Evolutionary conservation across 2,888 invertebrate species (phyloP).

Genomic region (Perizoma flavofasciatum): DNA sequence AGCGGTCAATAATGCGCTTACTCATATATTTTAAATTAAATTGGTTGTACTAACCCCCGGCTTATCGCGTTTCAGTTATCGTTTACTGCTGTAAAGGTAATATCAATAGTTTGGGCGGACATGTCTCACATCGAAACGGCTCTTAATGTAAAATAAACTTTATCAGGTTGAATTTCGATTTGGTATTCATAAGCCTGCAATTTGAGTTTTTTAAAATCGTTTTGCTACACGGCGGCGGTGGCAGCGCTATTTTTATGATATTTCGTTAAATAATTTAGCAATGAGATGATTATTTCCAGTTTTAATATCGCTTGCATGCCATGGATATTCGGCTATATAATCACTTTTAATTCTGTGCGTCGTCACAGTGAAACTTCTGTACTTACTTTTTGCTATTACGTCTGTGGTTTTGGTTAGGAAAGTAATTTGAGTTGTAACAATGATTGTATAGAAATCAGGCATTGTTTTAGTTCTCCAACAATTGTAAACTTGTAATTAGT

Average conservation of each 20-base stretch:
- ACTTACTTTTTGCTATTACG: background rate
- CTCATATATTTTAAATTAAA: constrained; percentile 59
- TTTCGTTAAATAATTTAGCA: no score
- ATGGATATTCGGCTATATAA: no score
- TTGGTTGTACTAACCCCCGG: constrained; percentile 55
- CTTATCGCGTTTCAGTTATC: constrained; percentile 56
- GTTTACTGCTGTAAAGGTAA: constrained; percentile 57
- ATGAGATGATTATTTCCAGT: no score
- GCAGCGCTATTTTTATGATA: no score
- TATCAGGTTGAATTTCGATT: constrained; percentile 1
- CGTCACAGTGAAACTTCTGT: constrained; percentile 6
- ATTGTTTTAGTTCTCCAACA: constrained; percentile 38
- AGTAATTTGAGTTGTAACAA: constrained; percentile 34
- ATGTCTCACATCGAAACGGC: constrained; percentile 8
- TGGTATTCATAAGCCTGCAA: background rate
- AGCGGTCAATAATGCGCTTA: constrained; percentile 48
- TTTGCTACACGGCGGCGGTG: no score
- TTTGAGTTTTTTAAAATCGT: no score
- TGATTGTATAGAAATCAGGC: constrained; percentile 29
- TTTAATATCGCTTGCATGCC: no score
- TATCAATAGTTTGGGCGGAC: constrained; percentile 56
- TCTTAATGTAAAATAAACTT: constrained; percentile 12
- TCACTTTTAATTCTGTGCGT: no score
- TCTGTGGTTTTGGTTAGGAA: constrained; percentile 16
- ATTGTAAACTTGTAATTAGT: constrained; percentile 30